Evolutionary conservation across 2,797 vertebrate genomes (phyloP).

Genomic region (Clarias fuscus): DNA sequence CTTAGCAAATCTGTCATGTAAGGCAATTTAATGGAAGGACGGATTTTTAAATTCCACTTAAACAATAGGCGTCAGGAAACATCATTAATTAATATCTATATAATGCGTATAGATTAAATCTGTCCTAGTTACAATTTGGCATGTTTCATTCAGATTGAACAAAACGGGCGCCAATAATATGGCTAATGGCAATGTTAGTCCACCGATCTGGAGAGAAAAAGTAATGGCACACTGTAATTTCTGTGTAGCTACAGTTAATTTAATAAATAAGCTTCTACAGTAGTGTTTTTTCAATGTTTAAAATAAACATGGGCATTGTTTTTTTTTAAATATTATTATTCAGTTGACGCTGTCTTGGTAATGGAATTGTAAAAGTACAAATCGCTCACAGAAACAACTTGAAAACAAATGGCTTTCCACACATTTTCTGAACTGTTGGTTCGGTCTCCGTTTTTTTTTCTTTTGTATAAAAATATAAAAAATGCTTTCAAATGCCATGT

Average conservation of each 20-base stretch:
- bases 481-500: constrained; percentile 72
- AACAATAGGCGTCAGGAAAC: neutral
- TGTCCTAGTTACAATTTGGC: neutral
- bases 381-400: constrained; percentile 54
- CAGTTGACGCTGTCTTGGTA: constrained; percentile 19
- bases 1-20: neutral
- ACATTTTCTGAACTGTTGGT: constrained; percentile 71
- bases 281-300: neutral
- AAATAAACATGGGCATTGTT: neutral
- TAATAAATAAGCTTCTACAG: constrained; percentile 1
- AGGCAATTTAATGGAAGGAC: neutral
- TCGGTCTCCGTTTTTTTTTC: constrained; percentile 56
- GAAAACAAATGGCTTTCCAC: constrained; percentile 69
- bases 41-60: neutral
- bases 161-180: constrained; percentile 27
- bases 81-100: neutral
- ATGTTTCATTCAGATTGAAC: constrained; percentile 13
- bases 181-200: constrained; percentile 1
- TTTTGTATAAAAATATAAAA: constrained; percentile 81
- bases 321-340: constrained; percentile 3
- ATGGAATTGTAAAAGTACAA: constrained; percentile 55
- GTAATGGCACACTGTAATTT: neutral
- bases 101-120: neutral
- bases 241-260: neutral
- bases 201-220: constrained; percentile 10